Evolutionary conservation across 1,140 invertebrate species (phyloP), one percentile per base, ranked within the genome.

Genomic region (Pissodes strobi): DNA sequence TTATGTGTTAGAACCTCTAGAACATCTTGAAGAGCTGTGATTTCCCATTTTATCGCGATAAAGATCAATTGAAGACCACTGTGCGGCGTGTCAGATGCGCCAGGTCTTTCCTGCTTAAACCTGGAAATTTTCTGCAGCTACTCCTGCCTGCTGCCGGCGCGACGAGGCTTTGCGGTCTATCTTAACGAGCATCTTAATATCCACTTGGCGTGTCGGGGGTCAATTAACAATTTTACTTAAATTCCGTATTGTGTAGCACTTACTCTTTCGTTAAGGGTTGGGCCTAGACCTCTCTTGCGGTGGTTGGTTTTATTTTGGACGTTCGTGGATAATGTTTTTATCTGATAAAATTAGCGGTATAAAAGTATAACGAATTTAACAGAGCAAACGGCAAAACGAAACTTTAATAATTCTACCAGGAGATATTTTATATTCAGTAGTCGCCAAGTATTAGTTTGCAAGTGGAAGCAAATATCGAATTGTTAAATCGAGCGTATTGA

Each of bases 171-270:
- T 34, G 17, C 43, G 45, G 25, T 48, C 62, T 56, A 64, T 64
- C 62, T 64, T 57, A 64, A 64, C 62, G 62, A 57, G 62, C 41
- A 64, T 64, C 61, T 63, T 63, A 63, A 63, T 63, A 63, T 53
- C 52, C 48, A 37, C 52, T 63, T 63, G 22, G 52, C 61, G 61
- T 63, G 61, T 63, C 41, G n/a, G 51, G 22, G 61, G 39, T 55
- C 61, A 63, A 63, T 63, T 63, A 63, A 63, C 61, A 63, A 55
- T 63, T 63, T 41, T 63, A 45, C 51, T 55, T 43, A 53, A 63
- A 63, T 45, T 63, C 51, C 61, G 34, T 56, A 63, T 63, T 63
- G 51, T 63, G 38, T 45, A 38, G 30, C 61, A 45, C 46, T 63
- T 55, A 55, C 37, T 61, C 37, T 43, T 41, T 41, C 19, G 9